Evolutionary conservation across 2,797 vertebrate species (phyloP), one percentile per base, ranked within the genome.

Genomic region (Podargus strigoides): DNA sequence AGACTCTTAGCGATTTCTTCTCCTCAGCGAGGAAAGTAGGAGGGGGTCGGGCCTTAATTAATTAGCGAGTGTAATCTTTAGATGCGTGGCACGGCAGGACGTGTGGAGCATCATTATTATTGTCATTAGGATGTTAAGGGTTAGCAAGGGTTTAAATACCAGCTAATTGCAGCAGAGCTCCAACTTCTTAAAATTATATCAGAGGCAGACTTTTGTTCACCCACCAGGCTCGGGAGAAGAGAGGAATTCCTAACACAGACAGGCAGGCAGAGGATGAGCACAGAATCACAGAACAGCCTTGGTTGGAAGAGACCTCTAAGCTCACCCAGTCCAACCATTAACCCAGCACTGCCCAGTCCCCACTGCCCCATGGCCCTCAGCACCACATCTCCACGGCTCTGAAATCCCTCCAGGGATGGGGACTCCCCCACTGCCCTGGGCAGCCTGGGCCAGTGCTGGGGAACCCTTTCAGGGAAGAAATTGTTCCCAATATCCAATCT

Each of bases 1-100:
- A 94, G 84, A 74, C 88, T 95, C 95, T 76, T 68, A 21, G 95
- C 18, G 28, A 87, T 95, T 93, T 79, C 91, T 95, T 70, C 89
- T 91, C 66, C 34, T 34, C 37, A 24, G 37, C 1, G 53, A 81
- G 67, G 37, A 60, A 59, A 93, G 55, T 0, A 21, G 11, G 62
- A 22, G 24, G 24, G 49, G 4, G 18, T 49, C 10, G 44, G 59
- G 82, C 47, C 5, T 95, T 95, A 92, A 95, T 97, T 97, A 95
- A 97, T 96, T 94, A 94, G 84, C 14, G 41, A 89, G 90, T 70
- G 90, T 92, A 94, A 95, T 95, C 92, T 90, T 49, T 16, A 89
- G 90, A 62, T 67, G 93, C 44, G 52, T 64, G 79, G 93, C 91
- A 81, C 88, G 32, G 83, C 93, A 55, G 95, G 95, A 96, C 37